Evolutionary conservation across 2,888 invertebrate genomes (phyloP).

Genomic region (Galerucella calmariensis): DNA sequence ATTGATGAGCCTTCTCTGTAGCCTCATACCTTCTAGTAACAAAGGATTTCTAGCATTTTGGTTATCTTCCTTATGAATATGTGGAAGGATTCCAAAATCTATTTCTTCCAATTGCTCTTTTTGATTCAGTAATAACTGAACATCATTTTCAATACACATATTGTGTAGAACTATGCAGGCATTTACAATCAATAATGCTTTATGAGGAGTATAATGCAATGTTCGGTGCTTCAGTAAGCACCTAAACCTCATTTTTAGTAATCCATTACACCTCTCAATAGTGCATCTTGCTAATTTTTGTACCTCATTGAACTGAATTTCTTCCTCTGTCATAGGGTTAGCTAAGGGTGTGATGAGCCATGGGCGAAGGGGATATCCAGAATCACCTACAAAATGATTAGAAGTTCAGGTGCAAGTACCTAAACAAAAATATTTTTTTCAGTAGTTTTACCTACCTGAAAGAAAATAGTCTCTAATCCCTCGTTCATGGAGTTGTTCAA

Average conservation of each 20-base stretch:
- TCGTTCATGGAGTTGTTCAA: constrained; percentile 11
- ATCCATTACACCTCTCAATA: constrained; percentile 36
- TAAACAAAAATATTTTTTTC: not conserved
- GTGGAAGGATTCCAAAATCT: constrained; percentile 28
- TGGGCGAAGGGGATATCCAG: not conserved
- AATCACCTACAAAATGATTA: constrained; percentile 26
- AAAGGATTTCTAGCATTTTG: constrained; percentile 25
- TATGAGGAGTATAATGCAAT: constrained; percentile 36
- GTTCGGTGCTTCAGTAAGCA: constrained; percentile 34
- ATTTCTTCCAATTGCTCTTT: constrained; percentile 19
- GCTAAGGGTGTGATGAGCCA: too few species aligned
- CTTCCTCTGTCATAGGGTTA: constrained; percentile 25
- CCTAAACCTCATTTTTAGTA: constrained; percentile 34
- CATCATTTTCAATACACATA: constrained; percentile 33
- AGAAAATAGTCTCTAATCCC: constrained; percentile 12
- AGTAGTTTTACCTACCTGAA: constrained; percentile 5
- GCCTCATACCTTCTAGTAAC: constrained; percentile 22
- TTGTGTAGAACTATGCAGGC: constrained; percentile 37
- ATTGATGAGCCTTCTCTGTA: constrained; percentile 24
- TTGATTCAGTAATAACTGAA: constrained; percentile 16
- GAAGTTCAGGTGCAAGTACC: constrained; percentile 22
- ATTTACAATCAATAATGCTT: constrained; percentile 30
- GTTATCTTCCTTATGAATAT: constrained; percentile 2
- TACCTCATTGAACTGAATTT: constrained; percentile 23
- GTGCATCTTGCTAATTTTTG: constrained; percentile 26